These are phyloP conservation scores for Herminia tarsipennalis DNA, from an alignment of 2,888 invertebrate species.

Conservation along the genomic window DNA sequence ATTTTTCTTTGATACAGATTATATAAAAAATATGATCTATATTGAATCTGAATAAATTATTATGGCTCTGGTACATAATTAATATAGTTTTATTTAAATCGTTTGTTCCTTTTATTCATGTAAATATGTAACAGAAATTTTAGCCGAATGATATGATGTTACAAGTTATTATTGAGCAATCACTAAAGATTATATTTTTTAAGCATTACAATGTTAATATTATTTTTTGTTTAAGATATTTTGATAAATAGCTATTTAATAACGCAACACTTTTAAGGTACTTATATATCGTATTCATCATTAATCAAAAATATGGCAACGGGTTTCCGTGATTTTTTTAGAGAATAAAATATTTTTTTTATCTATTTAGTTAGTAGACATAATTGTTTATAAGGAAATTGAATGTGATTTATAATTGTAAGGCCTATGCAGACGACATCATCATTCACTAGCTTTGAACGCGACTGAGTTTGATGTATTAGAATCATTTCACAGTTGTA, in stretches of 20 bases:
- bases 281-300: slow-evolving; percentile 12
- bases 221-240: slow-evolving; percentile 21
- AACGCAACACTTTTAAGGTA: slow-evolving; percentile 6
- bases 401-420: too few species aligned
- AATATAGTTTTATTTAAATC: slow-evolving; percentile 16
- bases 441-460: too few species aligned
- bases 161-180: slow-evolving; percentile 21
- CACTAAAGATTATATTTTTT: slow-evolving; percentile 13
- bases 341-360: slow-evolving; percentile 7
- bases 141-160: slow-evolving; percentile 30
- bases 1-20: not conserved
- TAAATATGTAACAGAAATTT: slow-evolving; percentile 2
- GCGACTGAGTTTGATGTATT: too few species aligned
- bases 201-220: slow-evolving; percentile 11
- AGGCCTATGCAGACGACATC: too few species aligned
- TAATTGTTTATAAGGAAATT: slow-evolving; percentile 14
- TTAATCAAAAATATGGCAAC: slow-evolving; percentile 33
- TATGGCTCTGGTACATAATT: slow-evolving; percentile 24
- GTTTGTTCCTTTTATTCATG: not conserved
- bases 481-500: not conserved
- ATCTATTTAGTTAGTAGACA: slow-evolving; percentile 5
- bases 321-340: slow-evolving; percentile 10
- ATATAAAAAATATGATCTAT: slow-evolving; percentile 16
- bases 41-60: slow-evolving; percentile 22
- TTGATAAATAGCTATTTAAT: slow-evolving; percentile 15